Evolutionary conservation across 2,797 vertebrate species (phyloP), one percentile per base, ranked within the genome.

Genomic region (Ceyx erithaca): DNA sequence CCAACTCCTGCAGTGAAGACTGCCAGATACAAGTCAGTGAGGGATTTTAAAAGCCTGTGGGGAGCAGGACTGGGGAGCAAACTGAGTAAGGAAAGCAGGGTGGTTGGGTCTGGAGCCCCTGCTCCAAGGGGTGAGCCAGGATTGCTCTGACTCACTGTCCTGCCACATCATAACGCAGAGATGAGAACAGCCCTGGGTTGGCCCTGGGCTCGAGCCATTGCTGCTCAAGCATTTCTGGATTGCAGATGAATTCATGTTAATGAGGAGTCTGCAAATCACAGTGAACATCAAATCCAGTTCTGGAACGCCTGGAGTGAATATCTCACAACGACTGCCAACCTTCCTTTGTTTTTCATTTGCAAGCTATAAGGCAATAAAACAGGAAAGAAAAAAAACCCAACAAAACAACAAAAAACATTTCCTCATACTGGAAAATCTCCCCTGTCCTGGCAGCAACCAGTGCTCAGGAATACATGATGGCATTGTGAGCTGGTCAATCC

Each of bases 181-280:
- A 85, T 93, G 94, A 86, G 94, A 94, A 48, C 92, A 95, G 84
- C 92, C 86, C 80, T 85, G 90, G 81, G 57, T 95, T 95, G 89
- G 94, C 95, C 94, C 90, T 92, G 89, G 94, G 94, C 89, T 85
- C 0, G 2, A 95, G 90, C 94, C 89, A 93, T 78, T 96, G 95
- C 94, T 95, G 90, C 95, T 95, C 94, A 92, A 94, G 95, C 94
- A 95, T 96, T 96, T 96, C 93, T 96, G 94, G 94, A 91, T 95
- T 96, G 94, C 91, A 96, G 95, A 95, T 96, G 92, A 94, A 89
- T 87, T 86, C 89, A 87, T 85, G 89, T 52, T 96, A 95, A 96
- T 95, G 92, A 95, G 81, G 76, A 94, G 92, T 81, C 92, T 95
- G 92, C 92, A 95, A 95, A 96, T 92, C 92, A 95, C 62, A 83